Evolutionary conservation across 2,113 vertebrate species (phyloP), one percentile per base, ranked within the genome.

Genomic region (Vimba vimba): DNA sequence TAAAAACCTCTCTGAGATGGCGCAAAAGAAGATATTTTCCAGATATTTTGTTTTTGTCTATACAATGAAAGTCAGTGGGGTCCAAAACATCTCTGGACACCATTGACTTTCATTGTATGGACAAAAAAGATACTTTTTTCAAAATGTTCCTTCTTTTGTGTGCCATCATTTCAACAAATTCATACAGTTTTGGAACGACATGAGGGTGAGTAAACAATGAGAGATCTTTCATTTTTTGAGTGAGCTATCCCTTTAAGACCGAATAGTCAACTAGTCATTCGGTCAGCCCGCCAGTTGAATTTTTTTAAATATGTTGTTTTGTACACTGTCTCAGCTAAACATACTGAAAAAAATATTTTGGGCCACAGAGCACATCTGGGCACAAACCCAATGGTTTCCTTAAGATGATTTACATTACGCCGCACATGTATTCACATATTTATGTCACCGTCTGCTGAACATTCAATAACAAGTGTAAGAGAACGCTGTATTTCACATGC

Each of bases 401-500:
- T 52, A 27, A 9, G 17, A 55, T 83, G 19, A 83, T 83, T 83
- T 83, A 83, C 66, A 83, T 57, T 57, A 59, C 5, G 4, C 17
- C 4, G 60, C 43, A 57, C 66, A 19, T 73, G 47, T 59, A 57
- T 59, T 73, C 68, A 83, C 68, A 74, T 50, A 73, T 73, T 83
- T 74, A 36, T 73, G 30, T 79, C 57, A 79, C 57, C 15, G 47
- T 82, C 80, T 68, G 62, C 21, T 69, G 80, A 69, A 82, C 64
- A 82, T 82, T 68, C 45, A 82, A 82, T 55, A 69, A 82, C 62
- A 69, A 82, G 64, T 45, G 59, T 45, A 80, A n/a, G 80, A 23
- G 19, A 82, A 33, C 36, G 62, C 64, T 82, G 62, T 13, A 69
- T 69, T 69, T 82, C 45, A 33, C 64, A 82, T 33, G 10, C 62